Base-by-base conservation (phyloP, 2,888 invertebrate species). In the Petrophora chlorosata region DNA sequence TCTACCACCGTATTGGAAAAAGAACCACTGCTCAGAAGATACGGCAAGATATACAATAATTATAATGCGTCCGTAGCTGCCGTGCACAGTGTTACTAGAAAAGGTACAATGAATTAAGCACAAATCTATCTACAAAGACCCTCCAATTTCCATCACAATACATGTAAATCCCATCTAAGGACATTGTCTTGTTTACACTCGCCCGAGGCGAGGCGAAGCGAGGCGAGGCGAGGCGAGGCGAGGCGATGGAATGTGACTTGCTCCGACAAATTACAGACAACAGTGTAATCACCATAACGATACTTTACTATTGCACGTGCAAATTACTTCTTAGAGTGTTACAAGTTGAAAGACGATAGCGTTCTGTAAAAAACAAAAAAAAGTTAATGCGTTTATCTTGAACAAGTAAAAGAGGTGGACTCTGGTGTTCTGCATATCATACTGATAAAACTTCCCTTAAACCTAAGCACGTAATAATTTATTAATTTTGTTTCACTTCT, bases 241-340 rank as follows among this genome's bases (percentile, higher is more conserved):
- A 33, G 19, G 50, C 40, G 19, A 29, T 45, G 25, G 42, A 34
- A 33, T 50, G 48, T 48, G 39, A 51, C 51, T 53, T 48, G 53
- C 17, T 44, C 35, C 53, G 53, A 49, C 70, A 67, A 74, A 78
- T 79, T 74, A 75, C 67, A 67, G 62, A 65, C 69, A 67, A 79
- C 83, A 81, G 76, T 82, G 85, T 85, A 83, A 85, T 82, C 80
- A 80, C 74, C 76, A 76, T 84, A 79, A 81, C 75, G 70, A 78
- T 77, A 85, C 79, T 85, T 86, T 84, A 84, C 74, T 79, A 83
- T 79, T 77, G 75, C 73, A 61, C 83, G 82, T 80, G 82, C 76
- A 77, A 79, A 85, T 85, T 74, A 81, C 84, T 80, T 75, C 81
- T 78, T 79, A 60, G 32, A 30, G 19, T 43, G 59, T 35, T 43